Evolutionary conservation across 2,113 vertebrate genomes (phyloP), one percentile per base, ranked within the genome.

Genomic region (Zosterops hypoxanthus): DNA sequence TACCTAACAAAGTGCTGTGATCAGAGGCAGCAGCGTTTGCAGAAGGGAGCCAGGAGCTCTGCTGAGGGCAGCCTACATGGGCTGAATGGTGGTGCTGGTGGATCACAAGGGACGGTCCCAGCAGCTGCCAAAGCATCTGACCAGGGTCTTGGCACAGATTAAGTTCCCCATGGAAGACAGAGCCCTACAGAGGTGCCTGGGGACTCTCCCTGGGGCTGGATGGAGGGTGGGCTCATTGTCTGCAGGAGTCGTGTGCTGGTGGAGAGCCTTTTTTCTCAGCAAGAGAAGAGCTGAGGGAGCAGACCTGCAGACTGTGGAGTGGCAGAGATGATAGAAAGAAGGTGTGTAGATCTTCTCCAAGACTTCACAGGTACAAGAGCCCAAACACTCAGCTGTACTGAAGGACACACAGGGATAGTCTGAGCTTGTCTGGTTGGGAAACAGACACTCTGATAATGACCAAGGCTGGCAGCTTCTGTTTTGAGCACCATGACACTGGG

Each of bases 131-230:
- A 29, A 71, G 23, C 60, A 71, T 29, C 13, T 13, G 9, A 17
- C 29, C 23, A 72, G 44, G 9, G 50, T n/a, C 39, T 69, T 49
- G 59, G 18, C 39, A n/a, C 44, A 68, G 66, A 26, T 39, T 34
- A 46, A 90, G 15, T 7, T 59, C 28, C 12, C 34, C 39, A 5
- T 4, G 42, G 42, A 71, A 15, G n/a, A 39, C 29, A 52, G 22
- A 50, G 14, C 26, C n/a, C 61, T 41, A 2, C 21, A 46, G 36
- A 5, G 31, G 10, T 41, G 22, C 17, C 57, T 71, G 63, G 14
- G 19, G 26, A 11, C 41, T 42, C 31, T 53, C 0, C 0, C 23
- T 53, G 16, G 25, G 36, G 10, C 25, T 60, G 23, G 12, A 10
- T 39, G 53, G 33, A 13, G 79, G 16, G 22, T 24, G 34, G 39